A percentile compares a stretch with the other conserved stretches of the same genome.
Evolutionary conservation across 2,888 invertebrate genomes (phyloP).

Genomic region (Metellina segmentata): DNA sequence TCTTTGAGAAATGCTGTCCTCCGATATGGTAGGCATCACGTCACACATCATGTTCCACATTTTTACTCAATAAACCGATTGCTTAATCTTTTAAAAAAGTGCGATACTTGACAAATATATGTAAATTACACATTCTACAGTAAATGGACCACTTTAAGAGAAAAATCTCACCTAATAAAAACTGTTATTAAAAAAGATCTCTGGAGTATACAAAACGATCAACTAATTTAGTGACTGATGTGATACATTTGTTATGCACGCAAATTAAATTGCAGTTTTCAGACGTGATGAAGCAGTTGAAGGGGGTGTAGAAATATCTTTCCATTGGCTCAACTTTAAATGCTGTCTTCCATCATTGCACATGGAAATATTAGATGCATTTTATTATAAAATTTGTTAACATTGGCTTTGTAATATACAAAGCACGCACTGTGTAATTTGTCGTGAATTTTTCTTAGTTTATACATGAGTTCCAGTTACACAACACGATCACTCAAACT

Average conservation of each 20-base stretch:
- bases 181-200: slow-evolving; percentile 57
- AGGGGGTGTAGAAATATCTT: slow-evolving; percentile 52
- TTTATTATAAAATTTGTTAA: slow-evolving; percentile 54
- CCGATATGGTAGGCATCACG: slow-evolving; percentile 99
- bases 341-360: slow-evolving; percentile 64
- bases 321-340: slow-evolving; percentile 56
- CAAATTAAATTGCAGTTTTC: slow-evolving; percentile 33
- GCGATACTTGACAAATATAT: slow-evolving; percentile 43
- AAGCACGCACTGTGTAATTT: slow-evolving; percentile 20
- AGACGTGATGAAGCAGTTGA: slow-evolving; percentile 26
- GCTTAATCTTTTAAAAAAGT: slow-evolving; percentile 39
- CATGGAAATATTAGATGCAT: slow-evolving; percentile 67
- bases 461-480: slow-evolving; percentile 40
- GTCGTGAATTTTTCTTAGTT: slow-evolving; percentile 20
- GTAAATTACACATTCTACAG: slow-evolving; percentile 46
- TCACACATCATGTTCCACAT: slow-evolving; percentile 99
- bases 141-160: slow-evolving; percentile 46
- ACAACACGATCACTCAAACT: slow-evolving; percentile 18
- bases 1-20: slow-evolving; percentile 97
- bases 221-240: slow-evolving; percentile 44
- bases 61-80: slow-evolving; percentile 51
- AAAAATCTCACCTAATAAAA: slow-evolving; percentile 56
- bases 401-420: slow-evolving; percentile 48
- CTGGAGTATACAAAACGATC: slow-evolving; percentile 49
- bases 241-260: slow-evolving; percentile 51